Evolutionary conservation across 92 coral and sea anemone species (phyloP), one percentile per base, ranked within the genome.

Genomic region (Montipora capitata): DNA sequence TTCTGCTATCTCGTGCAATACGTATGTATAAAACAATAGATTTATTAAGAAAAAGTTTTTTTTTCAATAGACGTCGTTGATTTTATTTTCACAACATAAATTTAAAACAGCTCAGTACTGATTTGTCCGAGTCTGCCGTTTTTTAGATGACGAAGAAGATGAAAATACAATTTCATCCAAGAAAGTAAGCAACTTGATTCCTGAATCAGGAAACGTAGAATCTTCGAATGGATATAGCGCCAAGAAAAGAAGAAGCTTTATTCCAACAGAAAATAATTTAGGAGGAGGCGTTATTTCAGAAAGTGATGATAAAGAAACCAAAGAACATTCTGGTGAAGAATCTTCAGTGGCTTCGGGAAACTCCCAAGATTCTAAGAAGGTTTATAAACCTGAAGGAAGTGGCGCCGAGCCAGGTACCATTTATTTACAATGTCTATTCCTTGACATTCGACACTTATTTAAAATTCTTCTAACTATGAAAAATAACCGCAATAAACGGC

Each of bases 241-340:
- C 39, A 85, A 85, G 76, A 85, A 85, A 56, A 75, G 83, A 85
- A 76, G 89, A 40, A 85, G 89, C 57, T 85, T 76, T 40, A 49
- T 76, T 75, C 89, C 89, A 14, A 10, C 35, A 44, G 87, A 83
- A 72, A 73, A 35, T 15, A 70, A 72, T 39, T 42, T 73, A 72
- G 72, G 58, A 3, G 18, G 45, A 83, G 17, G 14, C 11, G 3
- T 78, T 8, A 78, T 54, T 27, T 71, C 20, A 20, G 62, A 82
- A 12, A 72, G 51, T 11, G 39, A 68, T 3, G 43, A 27, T 5
- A 72, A 72, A 72, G 80, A 83, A 61, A 39, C 54, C 2, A 63
- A 49, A 43, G 83, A 67, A n/a, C 12, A 39, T 16, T 49, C 76
- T 61, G 83, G 59, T 6, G 58, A 45, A 6, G 83, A 0, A 15